These are phyloP conservation scores for Omphaloscelis lunosa DNA, from an alignment of 2,888 invertebrate species.

Conservation along the genomic window DNA sequence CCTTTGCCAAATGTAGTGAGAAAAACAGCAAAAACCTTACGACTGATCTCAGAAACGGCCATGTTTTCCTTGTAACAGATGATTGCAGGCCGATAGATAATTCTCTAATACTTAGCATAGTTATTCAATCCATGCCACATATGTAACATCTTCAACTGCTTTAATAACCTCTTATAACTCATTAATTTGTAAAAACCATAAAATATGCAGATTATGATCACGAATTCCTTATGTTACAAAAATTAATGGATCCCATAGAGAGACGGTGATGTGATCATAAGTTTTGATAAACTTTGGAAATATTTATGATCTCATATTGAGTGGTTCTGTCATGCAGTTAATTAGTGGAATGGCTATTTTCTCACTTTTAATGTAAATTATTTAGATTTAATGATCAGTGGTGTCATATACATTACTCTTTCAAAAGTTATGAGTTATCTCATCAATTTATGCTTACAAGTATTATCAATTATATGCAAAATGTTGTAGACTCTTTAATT, in stretches of 20 bases:
- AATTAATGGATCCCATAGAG: conserved; percentile 42
- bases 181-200: conserved; percentile 52
- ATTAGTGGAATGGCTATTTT: conserved; percentile 36
- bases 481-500: neutral
- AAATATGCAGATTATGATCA: conserved; percentile 58
- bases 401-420: neutral
- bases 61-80: neutral
- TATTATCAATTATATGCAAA: neutral
- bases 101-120: neutral
- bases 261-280: conserved; percentile 33
- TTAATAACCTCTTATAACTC: conserved; percentile 22
- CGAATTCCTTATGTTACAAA: conserved; percentile 34
- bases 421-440: neutral
- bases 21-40: neutral
- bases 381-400: conserved; percentile 40
- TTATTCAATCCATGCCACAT: neutral
- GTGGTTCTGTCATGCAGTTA: conserved; percentile 27
- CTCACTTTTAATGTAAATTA: conserved; percentile 36
- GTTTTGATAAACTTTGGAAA: conserved; percentile 34
- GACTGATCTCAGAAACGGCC: neutral
- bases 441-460: neutral
- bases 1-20: neutral
- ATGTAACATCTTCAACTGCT: neutral
- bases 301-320: conserved; percentile 48
- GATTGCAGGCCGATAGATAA: neutral